Evolutionary conservation across 2,113 vertebrate species (phyloP), one percentile per base, ranked within the genome.

Genomic region (Scophthalmus maximus): DNA sequence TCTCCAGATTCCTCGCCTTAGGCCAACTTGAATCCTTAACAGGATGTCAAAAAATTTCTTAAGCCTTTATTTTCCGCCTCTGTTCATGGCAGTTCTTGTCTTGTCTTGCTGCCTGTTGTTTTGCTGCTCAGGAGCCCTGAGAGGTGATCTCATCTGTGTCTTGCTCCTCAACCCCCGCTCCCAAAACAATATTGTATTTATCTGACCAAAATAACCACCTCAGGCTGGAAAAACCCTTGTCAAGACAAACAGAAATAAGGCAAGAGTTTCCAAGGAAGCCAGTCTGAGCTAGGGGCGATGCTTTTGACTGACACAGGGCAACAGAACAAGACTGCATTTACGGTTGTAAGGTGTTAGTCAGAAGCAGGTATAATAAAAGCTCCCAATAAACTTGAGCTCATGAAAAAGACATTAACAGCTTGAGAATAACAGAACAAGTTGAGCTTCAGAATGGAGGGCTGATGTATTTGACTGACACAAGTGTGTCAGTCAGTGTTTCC

Each of bases 151-250:
- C 91, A 92, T 88, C 81, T 65, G 81, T 49, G 76, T 81, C 75
- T 84, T 52, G 62, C 73, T 83, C 73, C 69, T 78, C 81, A 78
- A 68, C 74, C 84, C 81, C 89, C 83, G 85, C 87, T 88, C 78
- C 79, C 75, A 81, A 86, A 82, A 90, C 92, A 89, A 90, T 88
- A 85, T 83, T 85, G 85, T 87, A 90, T 92, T 94, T 93, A 90
- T 93, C 84, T 83, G 90, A 92, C 93, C 87, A 83, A 93, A 93
- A 94, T 92, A 94, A 87, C 80, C 88, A 80, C 87, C 86, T 88
- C 72, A 67, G 87, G 78, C 88, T 92, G 92, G 92, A 94, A 93
- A 93, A 90, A 93, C 90, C 88, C 88, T 61, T 46, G 67, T 81
- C 82, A 83, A 88, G 81, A 84, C 79, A 77, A 90, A 90, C 87